Conservation (phyloP, 2,113 vertebrate genomes). For the Megaceryle torquata region DNA sequence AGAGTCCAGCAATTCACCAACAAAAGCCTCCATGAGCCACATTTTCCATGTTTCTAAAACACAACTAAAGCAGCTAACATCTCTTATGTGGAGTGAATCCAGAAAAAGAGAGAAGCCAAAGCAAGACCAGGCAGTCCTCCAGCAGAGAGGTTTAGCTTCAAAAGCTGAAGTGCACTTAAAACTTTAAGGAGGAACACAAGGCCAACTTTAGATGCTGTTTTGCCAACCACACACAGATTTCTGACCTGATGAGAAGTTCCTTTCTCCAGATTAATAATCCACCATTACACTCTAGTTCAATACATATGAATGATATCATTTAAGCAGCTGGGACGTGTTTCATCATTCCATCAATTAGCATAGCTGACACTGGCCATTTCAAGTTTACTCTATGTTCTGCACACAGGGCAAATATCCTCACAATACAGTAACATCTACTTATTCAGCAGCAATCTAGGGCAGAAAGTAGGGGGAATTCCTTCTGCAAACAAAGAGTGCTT, state of each 20-base stretch:
- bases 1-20: slow-evolving; percentile 21
- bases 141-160: slow-evolving; percentile 55
- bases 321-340: neutral
- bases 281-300: neutral
- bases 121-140: slow-evolving; percentile 59
- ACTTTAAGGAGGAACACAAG: slow-evolving; percentile 72
- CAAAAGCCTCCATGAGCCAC: slow-evolving; percentile 42
- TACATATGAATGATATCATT: neutral
- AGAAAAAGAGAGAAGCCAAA: slow-evolving; percentile 59
- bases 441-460: neutral
- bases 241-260: neutral
- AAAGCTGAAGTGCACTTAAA: slow-evolving; percentile 8
- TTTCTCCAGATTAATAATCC: neutral
- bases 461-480: neutral
- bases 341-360: neutral
- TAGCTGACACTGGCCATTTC: neutral
- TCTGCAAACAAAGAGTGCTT: neutral
- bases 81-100: slow-evolving; percentile 51
- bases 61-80: slow-evolving; percentile 41
- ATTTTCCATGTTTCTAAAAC: slow-evolving; percentile 71
- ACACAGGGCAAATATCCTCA: neutral
- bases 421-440: neutral
- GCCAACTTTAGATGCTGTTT: neutral
- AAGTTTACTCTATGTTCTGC: neutral
- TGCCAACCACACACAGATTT: neutral